phyloP scores from a whole-genome alignment of 2,113 vertebrate species.

The Cephalopterus ornatus region DNA sequence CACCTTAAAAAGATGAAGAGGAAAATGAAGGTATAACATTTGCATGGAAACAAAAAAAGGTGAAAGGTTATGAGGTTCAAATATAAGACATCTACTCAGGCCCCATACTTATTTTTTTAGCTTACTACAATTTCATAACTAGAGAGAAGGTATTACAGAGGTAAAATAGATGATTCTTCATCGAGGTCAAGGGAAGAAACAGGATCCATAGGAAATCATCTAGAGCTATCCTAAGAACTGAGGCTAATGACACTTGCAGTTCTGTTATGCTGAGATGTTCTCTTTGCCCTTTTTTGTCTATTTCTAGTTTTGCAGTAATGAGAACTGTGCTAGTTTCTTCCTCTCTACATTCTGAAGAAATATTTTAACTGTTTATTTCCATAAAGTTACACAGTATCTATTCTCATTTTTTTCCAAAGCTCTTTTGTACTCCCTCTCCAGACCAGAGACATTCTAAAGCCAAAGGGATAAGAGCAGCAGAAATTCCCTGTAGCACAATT shows the following conservation, averaged over 20 bases:
- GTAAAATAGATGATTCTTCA: neutral
- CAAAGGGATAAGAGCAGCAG: neutral
- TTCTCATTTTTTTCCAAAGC: neutral
- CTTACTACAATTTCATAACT: neutral
- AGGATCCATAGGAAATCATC: neutral
- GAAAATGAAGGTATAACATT: neutral
- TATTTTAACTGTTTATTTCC: neutral
- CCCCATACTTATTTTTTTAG: neutral
- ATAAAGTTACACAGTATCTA: neutral
- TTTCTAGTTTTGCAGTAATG: neutral
- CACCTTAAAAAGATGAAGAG: conserved; percentile 72
- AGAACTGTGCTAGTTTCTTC: neutral
- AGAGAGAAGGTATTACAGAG: neutral
- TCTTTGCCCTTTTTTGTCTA: neutral
- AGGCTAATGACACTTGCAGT: neutral
- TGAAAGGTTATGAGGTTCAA: neutral
- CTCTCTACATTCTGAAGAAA: neutral
- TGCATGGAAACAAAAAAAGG: neutral
- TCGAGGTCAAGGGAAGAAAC: neutral
- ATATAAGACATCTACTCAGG: neutral
- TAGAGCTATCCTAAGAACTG: neutral
- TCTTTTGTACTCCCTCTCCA: neutral
- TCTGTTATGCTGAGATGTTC: neutral
- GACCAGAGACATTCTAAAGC: neutral
- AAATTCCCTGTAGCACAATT: neutral